Evolutionary conservation across 1,140 invertebrate genomes (phyloP), one percentile per base, ranked within the genome.

Genomic region (Pollicipes pollicipes): DNA sequence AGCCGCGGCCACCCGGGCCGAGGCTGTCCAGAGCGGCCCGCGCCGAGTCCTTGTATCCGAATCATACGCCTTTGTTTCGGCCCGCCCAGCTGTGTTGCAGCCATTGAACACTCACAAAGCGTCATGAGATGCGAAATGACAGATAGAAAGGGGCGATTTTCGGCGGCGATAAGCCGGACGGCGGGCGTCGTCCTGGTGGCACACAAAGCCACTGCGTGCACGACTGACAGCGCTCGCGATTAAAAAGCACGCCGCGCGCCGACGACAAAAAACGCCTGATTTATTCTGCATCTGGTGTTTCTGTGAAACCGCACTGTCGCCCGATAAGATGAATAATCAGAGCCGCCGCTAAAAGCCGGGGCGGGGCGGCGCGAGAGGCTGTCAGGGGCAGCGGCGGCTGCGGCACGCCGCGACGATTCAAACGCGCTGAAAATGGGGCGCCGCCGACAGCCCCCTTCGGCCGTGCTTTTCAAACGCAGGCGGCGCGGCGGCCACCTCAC

Each of bases 111-210:
- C 13, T 58, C 45, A 58, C 45, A 58, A 58, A 58, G 45, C 45
- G 45, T 58, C 45, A 58, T 58, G 45, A 58, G 45, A 58, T 58
- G 45, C 45, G 45, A 58, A 58, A 58, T 58, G 45, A 58, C 45
- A 58, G 45, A 58, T 58, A 58, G 24, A 58, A 58, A 58, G 45
- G 35, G 45, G 45, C 45, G 45, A 58, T 58, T 58, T 58, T 58
- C 45, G 45, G 13, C 24, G n/a, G n/a, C 24, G 13, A 58, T 58
- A 58, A 58, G 45, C 45, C 45, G 45, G 21, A 10, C 45, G 24
- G 13, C 45, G 24, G 45, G 45, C 45, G 45, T 2, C 45, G 45
- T 2, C 2, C 45, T 10, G 45, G 32, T 2, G 13, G 17, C 17
- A 3, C 13, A 58, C 13, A 10, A 58, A 58, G 24, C 13, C 45